Evolutionary conservation across 2,888 invertebrate genomes (phyloP).

Genomic region (Saturnia pavonia): DNA sequence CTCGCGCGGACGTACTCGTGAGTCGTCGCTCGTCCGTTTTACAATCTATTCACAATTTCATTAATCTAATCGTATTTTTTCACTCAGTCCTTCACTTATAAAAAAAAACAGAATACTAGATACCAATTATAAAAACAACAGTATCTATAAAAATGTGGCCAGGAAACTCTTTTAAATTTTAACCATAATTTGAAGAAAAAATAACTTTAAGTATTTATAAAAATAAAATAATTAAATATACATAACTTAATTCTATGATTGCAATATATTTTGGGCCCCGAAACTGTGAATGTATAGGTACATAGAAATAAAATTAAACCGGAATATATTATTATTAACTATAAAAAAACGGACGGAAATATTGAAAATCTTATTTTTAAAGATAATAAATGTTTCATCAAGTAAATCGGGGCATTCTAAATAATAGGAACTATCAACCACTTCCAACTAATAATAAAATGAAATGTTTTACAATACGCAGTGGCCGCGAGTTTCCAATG

Average conservation of each 20-base stretch:
- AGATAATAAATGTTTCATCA: conserved; percentile 20
- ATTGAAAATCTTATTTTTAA: conserved; percentile 22
- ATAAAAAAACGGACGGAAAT: conserved; percentile 49
- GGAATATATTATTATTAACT: background rate
- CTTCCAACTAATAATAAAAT: conserved; percentile 47
- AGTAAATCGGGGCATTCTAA: conserved; percentile 36
- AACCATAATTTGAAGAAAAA: background rate
- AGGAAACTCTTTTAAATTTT: background rate
- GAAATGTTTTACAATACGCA: conserved; percentile 25
- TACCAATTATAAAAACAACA: background rate
- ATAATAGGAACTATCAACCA: conserved; percentile 76
- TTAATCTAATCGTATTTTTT: conserved; percentile 15
- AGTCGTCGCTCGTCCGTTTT: background rate
- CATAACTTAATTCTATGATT: conserved; percentile 26
- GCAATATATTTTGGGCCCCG: conserved; percentile 27
- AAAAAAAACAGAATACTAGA: background rate
- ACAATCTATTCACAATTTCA: background rate
- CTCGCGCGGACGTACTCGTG: conserved; percentile 10
- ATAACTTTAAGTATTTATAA: background rate
- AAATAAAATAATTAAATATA: conserved; percentile 21
- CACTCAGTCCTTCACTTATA: conserved; percentile 22
- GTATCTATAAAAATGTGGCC: background rate
- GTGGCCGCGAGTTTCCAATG: conserved; percentile 48
- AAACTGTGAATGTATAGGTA: conserved; percentile 15
- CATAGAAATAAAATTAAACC: background rate